Percentiles rank a stretch among this genome's conserved stretches.
Evolutionary conservation across 35 echinoderm and acorn worm genomes (phyloP).

Genomic region (Lytechinus variegatus): DNA sequence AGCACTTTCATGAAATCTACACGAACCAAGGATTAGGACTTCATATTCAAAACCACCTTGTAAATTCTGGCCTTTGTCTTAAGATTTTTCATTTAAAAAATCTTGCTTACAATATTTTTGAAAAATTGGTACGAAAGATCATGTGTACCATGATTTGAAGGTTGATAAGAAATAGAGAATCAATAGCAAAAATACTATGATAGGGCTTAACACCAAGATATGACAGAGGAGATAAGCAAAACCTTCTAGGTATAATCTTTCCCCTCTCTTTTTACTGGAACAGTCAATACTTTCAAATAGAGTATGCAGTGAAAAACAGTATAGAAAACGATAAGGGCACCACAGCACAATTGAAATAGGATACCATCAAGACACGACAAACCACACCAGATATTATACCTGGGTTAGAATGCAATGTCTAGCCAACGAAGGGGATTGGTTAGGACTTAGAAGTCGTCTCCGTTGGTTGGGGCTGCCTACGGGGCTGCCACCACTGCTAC

Average conservation of each 20-base stretch:
- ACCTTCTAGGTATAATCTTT: not conserved
- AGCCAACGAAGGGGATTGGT: slow-evolving; percentile 28
- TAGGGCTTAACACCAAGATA: not conserved
- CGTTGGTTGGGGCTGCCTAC: slow-evolving; percentile 6
- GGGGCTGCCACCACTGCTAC: slow-evolving; percentile 39
- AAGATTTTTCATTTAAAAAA: too few species aligned
- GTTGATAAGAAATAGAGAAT: not conserved
- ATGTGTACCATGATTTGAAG: not conserved
- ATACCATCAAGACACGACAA: not conserved
- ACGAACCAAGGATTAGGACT: too few species aligned
- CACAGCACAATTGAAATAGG: not conserved
- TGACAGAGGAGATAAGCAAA: not conserved
- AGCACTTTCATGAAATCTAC: too few species aligned
- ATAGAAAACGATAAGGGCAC: not conserved
- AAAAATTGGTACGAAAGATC: not conserved
- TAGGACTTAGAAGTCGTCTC: slow-evolving; percentile 26
- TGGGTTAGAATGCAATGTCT: slow-evolving; percentile 29
- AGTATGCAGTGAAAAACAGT: not conserved
- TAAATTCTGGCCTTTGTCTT: too few species aligned
- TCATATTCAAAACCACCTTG: too few species aligned
- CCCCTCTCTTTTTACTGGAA: not conserved
- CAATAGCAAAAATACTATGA: not conserved
- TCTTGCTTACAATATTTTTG: too few species aligned
- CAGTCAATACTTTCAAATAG: not conserved
- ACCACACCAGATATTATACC: slow-evolving; percentile 13